Conservation (phyloP, 1,140 invertebrate genomes). For the Pseudomyrmex pallidus region DNA sequence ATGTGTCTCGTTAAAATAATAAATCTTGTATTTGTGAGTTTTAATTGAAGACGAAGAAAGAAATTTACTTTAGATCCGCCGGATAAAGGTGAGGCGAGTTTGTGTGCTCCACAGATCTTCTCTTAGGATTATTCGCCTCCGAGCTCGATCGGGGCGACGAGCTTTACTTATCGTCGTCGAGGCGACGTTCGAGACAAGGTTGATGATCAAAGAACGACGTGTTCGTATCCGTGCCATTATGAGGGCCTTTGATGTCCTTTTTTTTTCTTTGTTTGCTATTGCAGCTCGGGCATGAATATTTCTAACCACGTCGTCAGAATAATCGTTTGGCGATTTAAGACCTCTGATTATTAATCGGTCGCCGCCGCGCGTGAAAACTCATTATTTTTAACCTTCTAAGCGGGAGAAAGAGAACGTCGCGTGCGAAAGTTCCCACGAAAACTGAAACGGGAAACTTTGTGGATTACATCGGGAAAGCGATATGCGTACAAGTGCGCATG, state of each 20-base stretch:
- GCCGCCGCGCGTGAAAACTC: neutral
- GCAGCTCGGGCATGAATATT: constrained; percentile 9
- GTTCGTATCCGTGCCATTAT: constrained; percentile 30
- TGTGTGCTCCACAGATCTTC: constrained; percentile 7
- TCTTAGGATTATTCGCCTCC: constrained; percentile 33
- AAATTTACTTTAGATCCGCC: neutral
- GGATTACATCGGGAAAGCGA: neutral
- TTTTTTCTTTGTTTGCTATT: constrained; percentile 3
- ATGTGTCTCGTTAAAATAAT: neutral
- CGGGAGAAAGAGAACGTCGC: neutral
- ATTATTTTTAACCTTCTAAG: constrained; percentile 27
- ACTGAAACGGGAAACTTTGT: constrained; percentile 22
- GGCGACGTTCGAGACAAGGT: constrained; percentile 28
- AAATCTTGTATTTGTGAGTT: neutral
- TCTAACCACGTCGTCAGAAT: neutral
- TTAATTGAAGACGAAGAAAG: constrained; percentile 10
- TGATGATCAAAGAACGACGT: constrained; percentile 50
- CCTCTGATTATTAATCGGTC: constrained; percentile 54
- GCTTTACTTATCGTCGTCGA: constrained; percentile 50
- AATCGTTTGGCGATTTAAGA: neutral
- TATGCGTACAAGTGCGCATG: no score
- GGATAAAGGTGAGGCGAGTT: neutral
- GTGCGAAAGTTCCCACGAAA: constrained; percentile 32
- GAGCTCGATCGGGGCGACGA: constrained; percentile 19
- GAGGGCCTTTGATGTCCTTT: constrained; percentile 10